Conservation (phyloP, 2,797 vertebrate genomes). For the Antrozous pallidus region DNA sequence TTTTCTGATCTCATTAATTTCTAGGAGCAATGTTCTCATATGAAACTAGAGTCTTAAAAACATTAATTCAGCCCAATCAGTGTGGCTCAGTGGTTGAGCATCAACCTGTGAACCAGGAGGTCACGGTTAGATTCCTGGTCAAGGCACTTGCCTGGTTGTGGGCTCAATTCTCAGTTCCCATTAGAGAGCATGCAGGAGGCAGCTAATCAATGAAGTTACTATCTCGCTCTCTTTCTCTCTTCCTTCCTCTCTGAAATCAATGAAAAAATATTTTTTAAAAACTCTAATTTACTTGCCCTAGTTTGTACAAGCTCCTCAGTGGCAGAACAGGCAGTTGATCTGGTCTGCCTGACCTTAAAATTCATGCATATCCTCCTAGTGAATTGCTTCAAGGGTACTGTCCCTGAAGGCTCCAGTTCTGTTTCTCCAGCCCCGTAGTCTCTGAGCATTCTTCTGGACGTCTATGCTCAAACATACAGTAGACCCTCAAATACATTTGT, state of each 20-base stretch:
- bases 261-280: too few relatives aligned
- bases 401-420: accelerated
- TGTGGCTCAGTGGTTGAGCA: too few relatives aligned
- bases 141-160: too few relatives aligned
- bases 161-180: too few relatives aligned
- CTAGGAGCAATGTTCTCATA: not conserved
- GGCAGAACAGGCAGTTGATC: not conserved
- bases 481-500: not conserved
- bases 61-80: not conserved
- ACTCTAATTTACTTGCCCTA: not conserved
- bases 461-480: not conserved
- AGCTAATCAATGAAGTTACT: too few relatives aligned
- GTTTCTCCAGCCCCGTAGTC: not conserved
- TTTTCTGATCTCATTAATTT: slow-evolving; percentile 48
- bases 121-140: too few relatives aligned
- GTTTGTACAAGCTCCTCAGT: not conserved
- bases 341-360: not conserved
- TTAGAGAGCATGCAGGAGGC: too few relatives aligned
- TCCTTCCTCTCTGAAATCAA: too few relatives aligned
- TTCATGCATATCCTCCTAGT: not conserved
- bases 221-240: too few relatives aligned
- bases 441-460: not conserved
- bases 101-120: too few relatives aligned
- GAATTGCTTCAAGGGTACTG: not conserved
- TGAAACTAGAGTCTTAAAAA: not conserved